phyloP scores from a whole-genome alignment of 2,797 vertebrate genomes.

The Ateles fusciceps region DNA sequence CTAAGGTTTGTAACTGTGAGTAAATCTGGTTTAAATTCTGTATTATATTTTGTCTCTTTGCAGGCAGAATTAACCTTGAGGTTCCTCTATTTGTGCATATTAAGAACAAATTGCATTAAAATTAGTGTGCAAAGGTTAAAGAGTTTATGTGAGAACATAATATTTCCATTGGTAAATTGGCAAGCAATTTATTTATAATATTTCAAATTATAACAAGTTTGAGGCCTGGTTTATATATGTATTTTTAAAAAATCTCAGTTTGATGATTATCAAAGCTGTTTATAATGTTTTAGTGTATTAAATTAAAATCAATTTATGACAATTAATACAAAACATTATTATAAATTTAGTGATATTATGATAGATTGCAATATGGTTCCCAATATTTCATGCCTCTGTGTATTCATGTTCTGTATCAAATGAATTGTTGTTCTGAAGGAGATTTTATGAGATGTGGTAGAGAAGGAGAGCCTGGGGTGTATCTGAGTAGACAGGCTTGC shows the following conservation, averaged over 20 bases:
- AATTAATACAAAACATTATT: neutral
- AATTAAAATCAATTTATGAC: neutral
- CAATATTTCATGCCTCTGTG: neutral
- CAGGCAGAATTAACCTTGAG: neutral
- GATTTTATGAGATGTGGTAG: neutral
- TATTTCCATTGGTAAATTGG: neutral
- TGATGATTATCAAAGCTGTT: neutral
- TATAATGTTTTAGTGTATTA: neutral
- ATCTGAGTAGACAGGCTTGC: neutral
- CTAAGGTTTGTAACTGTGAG: neutral
- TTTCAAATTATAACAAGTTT: neutral
- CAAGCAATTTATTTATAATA: neutral
- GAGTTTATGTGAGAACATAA: neutral
- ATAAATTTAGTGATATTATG: neutral
- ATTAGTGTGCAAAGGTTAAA: conserved; percentile 36
- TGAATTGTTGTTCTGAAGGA: neutral
- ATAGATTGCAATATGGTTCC: neutral
- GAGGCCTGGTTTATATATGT: neutral
- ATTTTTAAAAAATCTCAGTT: neutral
- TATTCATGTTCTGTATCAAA: neutral
- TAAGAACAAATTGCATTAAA: conserved; percentile 11
- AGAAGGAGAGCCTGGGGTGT: neutral
- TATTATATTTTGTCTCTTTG: neutral
- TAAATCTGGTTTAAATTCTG: neutral
- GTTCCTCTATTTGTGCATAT: neutral